Evolutionary conservation across 2,888 invertebrate genomes (phyloP), one percentile per base, ranked within the genome.

Genomic region (Drosophila greeni): DNA sequence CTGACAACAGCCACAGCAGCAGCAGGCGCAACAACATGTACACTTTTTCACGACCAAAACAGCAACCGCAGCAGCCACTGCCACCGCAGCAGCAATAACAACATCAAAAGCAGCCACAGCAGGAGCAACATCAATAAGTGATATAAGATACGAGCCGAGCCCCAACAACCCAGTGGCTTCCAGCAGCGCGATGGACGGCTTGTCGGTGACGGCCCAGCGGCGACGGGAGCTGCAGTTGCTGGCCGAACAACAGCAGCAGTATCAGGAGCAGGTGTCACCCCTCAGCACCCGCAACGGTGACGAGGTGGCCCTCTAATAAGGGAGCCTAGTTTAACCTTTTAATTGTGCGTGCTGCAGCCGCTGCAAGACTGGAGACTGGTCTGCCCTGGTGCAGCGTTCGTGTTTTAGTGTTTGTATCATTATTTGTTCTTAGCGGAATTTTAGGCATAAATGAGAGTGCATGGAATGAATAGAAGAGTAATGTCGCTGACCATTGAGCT

Each of bases 1-100:
- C 84, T 89, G 89, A 89, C 89, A 88, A 81, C 84, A 84, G 81
- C 84, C 80, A 70, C 70, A 61, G 43, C 89, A 61, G 39, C 70
- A 62, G 49, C 76, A 72, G 58, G 56, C 59, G 58, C 70, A 62
- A 52, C 71, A 72, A 23, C 69, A 70, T 59, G 62, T 68, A 56
- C 70, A 66, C 60, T 59, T 59, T 59, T 39, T 59, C 60, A 58
- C 62, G 71, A 56, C 72, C 65, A 61, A 62, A 73, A 51, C 68
- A 70, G 53, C 71, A 56, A 42, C 66, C 72, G 26, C 68, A 65
- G 33, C 64, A 36, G 52, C 51, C 20, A 39, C 57, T 64, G 47
- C 34, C 47, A 33, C 56, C 77, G 54, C 34, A 61, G 18, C 59
- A 70, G 5, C 71, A 65, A 7, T 69, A 66, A 7, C 71, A 66